These are phyloP conservation scores for Hystrix brachyura DNA, from an alignment of 2,113 vertebrate genomes.

Conservation along the genomic window DNA sequence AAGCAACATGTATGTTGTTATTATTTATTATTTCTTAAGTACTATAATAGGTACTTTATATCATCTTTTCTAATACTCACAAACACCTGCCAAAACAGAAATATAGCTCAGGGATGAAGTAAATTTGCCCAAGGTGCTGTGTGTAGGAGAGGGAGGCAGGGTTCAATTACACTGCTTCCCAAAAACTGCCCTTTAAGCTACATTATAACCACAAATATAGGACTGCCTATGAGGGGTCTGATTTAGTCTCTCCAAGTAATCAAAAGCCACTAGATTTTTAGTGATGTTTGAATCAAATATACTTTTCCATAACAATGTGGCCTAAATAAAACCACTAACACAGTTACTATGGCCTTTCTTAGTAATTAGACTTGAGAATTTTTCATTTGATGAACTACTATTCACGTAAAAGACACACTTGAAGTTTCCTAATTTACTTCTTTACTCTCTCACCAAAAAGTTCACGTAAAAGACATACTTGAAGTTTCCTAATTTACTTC, in stretches of 20 bases:
- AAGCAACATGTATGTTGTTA: background rate
- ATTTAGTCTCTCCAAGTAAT: slow-evolving; percentile 21
- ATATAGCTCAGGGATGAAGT: background rate
- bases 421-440: background rate
- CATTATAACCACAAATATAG: background rate
- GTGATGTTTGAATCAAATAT: background rate
- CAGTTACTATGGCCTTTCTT: slow-evolving; percentile 6
- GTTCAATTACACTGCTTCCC: slow-evolving; percentile 24
- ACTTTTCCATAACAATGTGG: background rate
- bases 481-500: background rate
- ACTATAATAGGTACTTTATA: background rate
- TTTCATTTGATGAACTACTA: slow-evolving; percentile 44
- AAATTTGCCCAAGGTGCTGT: background rate
- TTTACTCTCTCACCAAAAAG: too few species aligned
- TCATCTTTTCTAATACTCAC: slow-evolving; percentile 3
- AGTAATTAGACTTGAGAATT: slow-evolving; percentile 49
- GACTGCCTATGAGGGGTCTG: slow-evolving; percentile 35
- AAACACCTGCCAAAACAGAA: slow-evolving; percentile 18
- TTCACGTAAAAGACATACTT: background rate
- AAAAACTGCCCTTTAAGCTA: background rate
- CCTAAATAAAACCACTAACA: slow-evolving; percentile 20
- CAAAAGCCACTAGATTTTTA: slow-evolving; percentile 29
- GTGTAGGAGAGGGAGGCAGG: background rate
- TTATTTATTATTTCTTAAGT: background rate
- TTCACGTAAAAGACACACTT: background rate